Evolutionary conservation across 2,797 vertebrate genomes (phyloP).

Genomic region (Fundulus diaphanus): DNA sequence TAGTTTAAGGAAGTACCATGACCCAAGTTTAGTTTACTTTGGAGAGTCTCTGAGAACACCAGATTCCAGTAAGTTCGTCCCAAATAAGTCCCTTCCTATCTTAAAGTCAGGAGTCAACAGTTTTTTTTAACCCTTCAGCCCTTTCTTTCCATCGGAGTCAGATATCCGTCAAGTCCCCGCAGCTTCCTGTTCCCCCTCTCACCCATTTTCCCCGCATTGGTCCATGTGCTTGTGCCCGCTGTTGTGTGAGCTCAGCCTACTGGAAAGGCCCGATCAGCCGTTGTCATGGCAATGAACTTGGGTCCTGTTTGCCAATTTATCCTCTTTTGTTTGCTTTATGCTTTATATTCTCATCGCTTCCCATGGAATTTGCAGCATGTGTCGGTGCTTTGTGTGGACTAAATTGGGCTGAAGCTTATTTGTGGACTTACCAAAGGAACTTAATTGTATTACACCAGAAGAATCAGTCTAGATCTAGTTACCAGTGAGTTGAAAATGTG

Average conservation of each 20-base stretch:
- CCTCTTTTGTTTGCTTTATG: constrained; percentile 71
- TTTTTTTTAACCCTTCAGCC: background rate
- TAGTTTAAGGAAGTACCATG: background rate
- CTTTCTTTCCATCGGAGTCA: constrained; percentile 23
- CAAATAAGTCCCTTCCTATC: background rate
- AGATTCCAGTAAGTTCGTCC: background rate
- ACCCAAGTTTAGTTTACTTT: background rate
- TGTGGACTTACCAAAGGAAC: constrained; percentile 5
- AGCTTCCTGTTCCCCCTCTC: constrained; percentile 31
- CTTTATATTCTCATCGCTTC: constrained; percentile 62
- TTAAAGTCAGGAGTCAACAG: background rate
- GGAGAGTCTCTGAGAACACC: background rate
- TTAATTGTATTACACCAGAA: background rate
- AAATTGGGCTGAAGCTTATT: constrained; percentile 22
- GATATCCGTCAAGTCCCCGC: constrained; percentile 8
- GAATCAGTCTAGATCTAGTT: background rate
- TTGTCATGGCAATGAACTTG: constrained; percentile 77
- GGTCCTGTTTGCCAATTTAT: constrained; percentile 56
- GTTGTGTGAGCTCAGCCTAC: constrained; percentile 72
- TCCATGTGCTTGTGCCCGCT: constrained; percentile 27
- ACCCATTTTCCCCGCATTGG: background rate
- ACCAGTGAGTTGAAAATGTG: background rate
- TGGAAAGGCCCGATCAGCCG: constrained; percentile 77
- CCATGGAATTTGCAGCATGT: constrained; percentile 64
- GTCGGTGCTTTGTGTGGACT: constrained; percentile 27